These are phyloP conservation scores for Eulemur coronatus DNA, from an alignment of 2,797 vertebrate genomes.

Conservation along the genomic window DNA sequence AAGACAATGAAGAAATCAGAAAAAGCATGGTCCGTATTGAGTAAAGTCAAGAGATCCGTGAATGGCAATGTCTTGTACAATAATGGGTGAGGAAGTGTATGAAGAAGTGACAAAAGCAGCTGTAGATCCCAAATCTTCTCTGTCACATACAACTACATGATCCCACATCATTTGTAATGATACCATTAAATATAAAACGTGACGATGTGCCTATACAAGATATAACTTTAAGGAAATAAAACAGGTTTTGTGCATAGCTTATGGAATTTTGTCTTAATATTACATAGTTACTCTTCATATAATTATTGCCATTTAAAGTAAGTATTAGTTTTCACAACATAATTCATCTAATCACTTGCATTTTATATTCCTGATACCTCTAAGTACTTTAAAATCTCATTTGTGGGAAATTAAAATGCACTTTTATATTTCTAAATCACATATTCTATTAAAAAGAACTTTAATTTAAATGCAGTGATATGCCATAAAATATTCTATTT, in stretches of 20 bases:
- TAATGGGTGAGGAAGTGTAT: not conserved
- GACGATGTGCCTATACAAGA: not conserved
- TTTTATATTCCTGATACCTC: conserved; percentile 38
- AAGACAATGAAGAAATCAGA: not conserved
- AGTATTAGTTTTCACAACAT: conserved; percentile 16
- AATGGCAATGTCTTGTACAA: not conserved
- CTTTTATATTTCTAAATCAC: conserved; percentile 44
- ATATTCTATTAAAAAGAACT: conserved; percentile 58
- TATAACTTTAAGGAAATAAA: not conserved
- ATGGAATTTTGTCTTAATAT: not conserved
- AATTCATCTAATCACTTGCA: conserved; percentile 44
- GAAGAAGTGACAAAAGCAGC: not conserved
- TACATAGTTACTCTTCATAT: not conserved
- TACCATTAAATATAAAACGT: not conserved
- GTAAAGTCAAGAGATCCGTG: not conserved
- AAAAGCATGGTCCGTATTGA: not conserved
- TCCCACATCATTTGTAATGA: not conserved
- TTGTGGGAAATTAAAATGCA: conserved; percentile 42
- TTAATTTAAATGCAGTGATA: conserved; percentile 24
- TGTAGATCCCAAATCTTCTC: not conserved
- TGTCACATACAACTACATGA: not conserved
- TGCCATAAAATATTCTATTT: conserved; percentile 38
- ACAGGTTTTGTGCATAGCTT: not conserved
- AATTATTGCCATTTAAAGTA: conserved; percentile 27
- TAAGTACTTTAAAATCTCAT: conserved; percentile 55